Conservation (phyloP, 2,888 invertebrate species). For the Drosophila multiciliata region DNA sequence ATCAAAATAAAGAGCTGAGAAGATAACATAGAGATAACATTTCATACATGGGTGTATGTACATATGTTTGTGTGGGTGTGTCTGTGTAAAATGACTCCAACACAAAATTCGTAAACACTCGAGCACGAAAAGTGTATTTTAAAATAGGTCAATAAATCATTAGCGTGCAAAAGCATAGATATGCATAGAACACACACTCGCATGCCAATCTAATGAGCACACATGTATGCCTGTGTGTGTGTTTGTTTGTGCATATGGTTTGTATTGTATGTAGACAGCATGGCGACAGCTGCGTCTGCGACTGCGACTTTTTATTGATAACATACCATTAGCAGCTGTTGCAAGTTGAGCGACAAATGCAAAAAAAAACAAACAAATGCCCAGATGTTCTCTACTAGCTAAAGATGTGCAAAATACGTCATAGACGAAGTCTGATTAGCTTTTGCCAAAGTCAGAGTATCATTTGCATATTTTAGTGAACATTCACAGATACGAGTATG, state of each 20-base stretch:
- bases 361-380: background rate
- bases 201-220: background rate
- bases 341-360: background rate
- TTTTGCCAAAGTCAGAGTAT: background rate
- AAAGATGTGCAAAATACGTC: background rate
- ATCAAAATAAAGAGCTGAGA: background rate
- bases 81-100: background rate
- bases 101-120: conserved; percentile 11
- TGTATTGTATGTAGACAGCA: conserved; percentile 45
- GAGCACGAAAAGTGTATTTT: conserved; percentile 9
- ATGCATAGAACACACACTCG: conserved; percentile 23
- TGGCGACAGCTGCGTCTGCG: conserved; percentile 37
- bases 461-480: background rate
- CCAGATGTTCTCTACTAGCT: background rate
- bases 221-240: conserved; percentile 1
- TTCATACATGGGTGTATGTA: background rate
- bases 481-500: background rate
- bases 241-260: background rate
- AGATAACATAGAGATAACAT: background rate
- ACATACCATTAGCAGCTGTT: conserved; percentile 36
- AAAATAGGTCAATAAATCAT: conserved; percentile 44
- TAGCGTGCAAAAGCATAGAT: conserved; percentile 19
- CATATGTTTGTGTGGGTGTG: too few relatives aligned
- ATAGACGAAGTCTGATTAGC: background rate
- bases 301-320: conserved; percentile 23